Base-by-base conservation (phyloP, 2,888 invertebrate species). In the Argyra leucocephala region DNA sequence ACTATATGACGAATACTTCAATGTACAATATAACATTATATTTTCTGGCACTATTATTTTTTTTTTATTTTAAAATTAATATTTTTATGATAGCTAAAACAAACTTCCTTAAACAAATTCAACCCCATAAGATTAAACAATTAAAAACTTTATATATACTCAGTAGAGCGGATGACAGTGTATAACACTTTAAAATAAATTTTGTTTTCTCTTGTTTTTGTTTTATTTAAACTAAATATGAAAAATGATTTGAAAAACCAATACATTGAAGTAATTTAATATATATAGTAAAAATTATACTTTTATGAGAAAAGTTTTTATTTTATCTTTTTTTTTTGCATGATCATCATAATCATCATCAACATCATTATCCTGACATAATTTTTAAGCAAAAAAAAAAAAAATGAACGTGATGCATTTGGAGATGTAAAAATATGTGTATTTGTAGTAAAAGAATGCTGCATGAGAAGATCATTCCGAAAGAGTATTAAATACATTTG, bases 101-200 rank as follows among this genome's bases (percentile, higher is more conserved):
- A 48, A 48, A 48, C n/a, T 48, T 48, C 48, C 48, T 48, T 48
- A 48, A 48, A 48, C 18, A 48, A 18, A 10, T 48, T 12, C 48
- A 48, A 48, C 18, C 48, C 15, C 48, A 48, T 48, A 48, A 48
- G 48, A 18, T n/a, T 48, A 48, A 48, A 48, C 18, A 48, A 48
- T n/a, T 18, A n/a, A 48, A 4, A 12, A 48, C 9, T 26, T 26
- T 6, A 26, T 26, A 26, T 26, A 15, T 15, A 48, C 18, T 48
- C 48, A 48, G 48, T 48, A 18, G 48, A 48, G 48, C 48, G 48
- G 18, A 48, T 48, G 48, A 48, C 48, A 48, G 48, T n/a, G n/a
- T 48, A 48, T 18, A 48, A 48, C 48, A 48, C 48, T 48, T 48
- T 48, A 15, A 48, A 48, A 3, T 37, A n/a, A n/a, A 31, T 10